Base-by-base conservation (phyloP, 2,113 vertebrate genomes). In the Erpornis zantholeuca region DNA sequence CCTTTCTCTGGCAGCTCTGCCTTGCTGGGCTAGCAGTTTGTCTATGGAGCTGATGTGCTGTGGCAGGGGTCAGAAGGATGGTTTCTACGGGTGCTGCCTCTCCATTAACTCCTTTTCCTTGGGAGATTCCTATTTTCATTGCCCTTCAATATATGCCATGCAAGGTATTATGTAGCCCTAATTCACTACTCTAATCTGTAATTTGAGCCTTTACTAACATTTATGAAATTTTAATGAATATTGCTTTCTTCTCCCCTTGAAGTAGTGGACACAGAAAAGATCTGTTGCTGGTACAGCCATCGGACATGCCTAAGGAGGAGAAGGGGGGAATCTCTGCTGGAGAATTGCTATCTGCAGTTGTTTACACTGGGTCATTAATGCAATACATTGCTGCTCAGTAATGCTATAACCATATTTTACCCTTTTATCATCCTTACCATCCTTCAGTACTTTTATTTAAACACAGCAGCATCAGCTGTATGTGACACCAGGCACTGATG, bases 171-270 rank as follows among this genome's bases (percentile, higher is more conserved):
- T 90, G 60, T 86, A 84, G 73, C 66, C 61, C 59, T 86, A 92
- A 94, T 89, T 95, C 65, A 59, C 68, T 49, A 16, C 60, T 84
- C 52, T 85, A 88, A 81, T 86, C 76, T 92, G 73, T 94, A 92
- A 95, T 95, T 94, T 80, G 53, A 94, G 47, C 45, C 80, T 84
- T 97, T 95, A 78, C 89, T 96, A 92, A 87, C 54, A 42, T 54
- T 60, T 77, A 92, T 93, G 69, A 96, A 94, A 93, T 84, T 69
- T 94, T 95, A 96, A 96, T 96, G 65, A 85, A 19, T 82, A 68
- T 84, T 94, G 40, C 78, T 93, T 91, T 90, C 79, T 78, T 44
- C 69, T 88, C 12, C 31, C 33, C 73, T 85, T 86, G 75, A 86
- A 92, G 60, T 49, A 64, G 54, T 35, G 75, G 59, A 64, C 7